These are phyloP conservation scores for Isichthys henryi DNA, from an alignment of 2,113 vertebrate species.

Conservation along the genomic window DNA sequence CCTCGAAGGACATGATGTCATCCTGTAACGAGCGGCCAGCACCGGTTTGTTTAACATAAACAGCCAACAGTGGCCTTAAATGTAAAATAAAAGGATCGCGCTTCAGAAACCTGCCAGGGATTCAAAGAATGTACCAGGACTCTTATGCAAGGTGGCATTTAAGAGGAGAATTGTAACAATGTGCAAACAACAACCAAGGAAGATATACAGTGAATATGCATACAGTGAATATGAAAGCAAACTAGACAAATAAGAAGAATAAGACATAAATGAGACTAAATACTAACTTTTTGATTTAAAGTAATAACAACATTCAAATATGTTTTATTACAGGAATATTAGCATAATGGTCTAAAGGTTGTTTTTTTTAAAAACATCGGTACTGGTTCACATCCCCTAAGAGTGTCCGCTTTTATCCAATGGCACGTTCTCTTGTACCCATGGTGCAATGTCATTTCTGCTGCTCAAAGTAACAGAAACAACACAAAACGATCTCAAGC, in stretches of 20 bases:
- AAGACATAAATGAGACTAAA: not conserved
- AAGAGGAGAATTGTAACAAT: not conserved
- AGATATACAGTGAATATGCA: not conserved
- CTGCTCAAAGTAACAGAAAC: too few relatives aligned
- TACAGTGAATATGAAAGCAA: not conserved
- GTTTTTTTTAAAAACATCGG: not conserved
- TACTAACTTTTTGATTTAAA: not conserved
- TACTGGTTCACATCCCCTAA: not conserved
- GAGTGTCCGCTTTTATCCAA: not conserved
- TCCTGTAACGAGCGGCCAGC: slow-evolving; percentile 60
- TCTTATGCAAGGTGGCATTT: not conserved
- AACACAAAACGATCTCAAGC: too few relatives aligned
- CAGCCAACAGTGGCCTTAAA: not conserved
- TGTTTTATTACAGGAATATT: not conserved
- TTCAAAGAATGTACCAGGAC: not conserved
- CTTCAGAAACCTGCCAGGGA: not conserved
- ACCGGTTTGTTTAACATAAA: not conserved
- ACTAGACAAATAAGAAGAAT: not conserved
- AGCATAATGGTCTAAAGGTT: not conserved
- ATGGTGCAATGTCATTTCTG: not conserved
- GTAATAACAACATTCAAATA: not conserved
- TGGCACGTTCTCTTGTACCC: not conserved
- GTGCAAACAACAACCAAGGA: not conserved
- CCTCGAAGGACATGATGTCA: slow-evolving; percentile 93
- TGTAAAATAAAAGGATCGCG: not conserved